A percentile compares a stretch with the other conserved stretches of the same genome.
These are phyloP conservation scores for Calosoma granatense DNA, from an alignment of 1,140 invertebrate genomes.

Conservation along the genomic window DNA sequence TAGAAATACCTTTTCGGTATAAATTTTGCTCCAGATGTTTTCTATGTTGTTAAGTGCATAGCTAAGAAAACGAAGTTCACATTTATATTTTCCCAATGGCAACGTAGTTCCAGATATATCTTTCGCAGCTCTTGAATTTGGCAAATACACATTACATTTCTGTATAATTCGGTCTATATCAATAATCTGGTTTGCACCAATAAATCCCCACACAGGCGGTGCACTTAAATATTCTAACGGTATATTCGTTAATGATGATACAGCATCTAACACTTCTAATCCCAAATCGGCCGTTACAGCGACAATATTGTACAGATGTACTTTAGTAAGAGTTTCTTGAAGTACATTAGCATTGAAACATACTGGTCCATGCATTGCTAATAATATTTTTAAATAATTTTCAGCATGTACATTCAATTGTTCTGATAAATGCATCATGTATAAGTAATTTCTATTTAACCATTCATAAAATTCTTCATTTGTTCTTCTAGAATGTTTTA, in stretches of 20 bases:
- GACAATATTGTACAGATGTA: conserved; percentile 36
- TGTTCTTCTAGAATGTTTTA: not conserved
- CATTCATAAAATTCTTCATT: conserved; percentile 16
- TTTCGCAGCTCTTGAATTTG: conserved; percentile 23
- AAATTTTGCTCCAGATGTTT: conserved; percentile 14
- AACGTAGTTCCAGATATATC: conserved; percentile 29
- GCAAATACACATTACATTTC: conserved; percentile 34
- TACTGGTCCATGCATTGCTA: conserved; percentile 37
- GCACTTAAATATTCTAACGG: conserved; percentile 36
- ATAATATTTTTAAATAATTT: conserved; percentile 32
- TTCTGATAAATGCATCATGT: conserved; percentile 19
- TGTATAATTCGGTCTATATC: conserved; percentile 37
- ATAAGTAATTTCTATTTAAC: conserved; percentile 18
- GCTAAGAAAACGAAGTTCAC: conserved; percentile 37
- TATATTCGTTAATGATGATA: conserved; percentile 34
- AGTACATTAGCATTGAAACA: conserved; percentile 40
- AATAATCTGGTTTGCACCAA: conserved; percentile 39
- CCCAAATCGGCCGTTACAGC: conserved; percentile 39
- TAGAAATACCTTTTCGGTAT: too few species aligned
- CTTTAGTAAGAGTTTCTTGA: conserved; percentile 29
- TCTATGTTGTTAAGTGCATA: conserved; percentile 34
- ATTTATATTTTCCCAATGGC: conserved; percentile 33
- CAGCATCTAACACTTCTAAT: conserved; percentile 29
- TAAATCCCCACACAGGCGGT: conserved; percentile 44
- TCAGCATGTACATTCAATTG: conserved; percentile 36